A percentile compares a stretch with the other conserved stretches of the same genome.
Conservation (phyloP, 2,113 vertebrate genomes). For the Lates calcarifer region DNA sequence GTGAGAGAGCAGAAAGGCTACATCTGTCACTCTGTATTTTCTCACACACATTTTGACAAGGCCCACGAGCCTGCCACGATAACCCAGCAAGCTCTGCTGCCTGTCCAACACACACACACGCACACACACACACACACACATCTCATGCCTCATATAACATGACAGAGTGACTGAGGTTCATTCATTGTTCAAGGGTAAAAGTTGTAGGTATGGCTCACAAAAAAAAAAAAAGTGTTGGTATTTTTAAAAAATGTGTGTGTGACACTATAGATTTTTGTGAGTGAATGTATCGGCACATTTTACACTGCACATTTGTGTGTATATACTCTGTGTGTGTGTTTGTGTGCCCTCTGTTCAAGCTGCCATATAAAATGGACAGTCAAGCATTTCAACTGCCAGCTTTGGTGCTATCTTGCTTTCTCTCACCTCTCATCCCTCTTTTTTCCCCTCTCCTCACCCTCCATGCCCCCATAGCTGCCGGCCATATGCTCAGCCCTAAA, state of each 20-base stretch:
- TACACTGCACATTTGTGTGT: background rate
- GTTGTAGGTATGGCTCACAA: slow-evolving; percentile 44
- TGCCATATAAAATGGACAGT: slow-evolving; percentile 69
- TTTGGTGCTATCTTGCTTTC: slow-evolving; percentile 59
- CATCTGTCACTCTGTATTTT: slow-evolving; percentile 83
- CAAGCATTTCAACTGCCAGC: slow-evolving; percentile 72
- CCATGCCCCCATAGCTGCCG: slow-evolving; percentile 48
- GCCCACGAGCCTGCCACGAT: slow-evolving; percentile 64
- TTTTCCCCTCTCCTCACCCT: slow-evolving; percentile 32
- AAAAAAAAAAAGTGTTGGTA: background rate
- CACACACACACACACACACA: slow-evolving; percentile 37
- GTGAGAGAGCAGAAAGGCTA: slow-evolving; percentile 80
- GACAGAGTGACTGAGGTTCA: slow-evolving; percentile 58
- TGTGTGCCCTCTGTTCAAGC: slow-evolving; percentile 30
- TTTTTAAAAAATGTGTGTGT: background rate
- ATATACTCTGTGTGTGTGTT: background rate
- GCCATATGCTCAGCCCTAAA: slow-evolving; percentile 75
- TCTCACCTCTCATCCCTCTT: slow-evolving; percentile 53
- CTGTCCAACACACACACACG: slow-evolving; percentile 53
- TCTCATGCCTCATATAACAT: slow-evolving; percentile 65
- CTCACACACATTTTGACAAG: slow-evolving; percentile 72
- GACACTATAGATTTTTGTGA: background rate
- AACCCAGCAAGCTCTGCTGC: slow-evolving; percentile 60
- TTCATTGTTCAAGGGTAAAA: slow-evolving; percentile 64
- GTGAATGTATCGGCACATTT: background rate